Conservation (phyloP, 2,113 vertebrate species). For the Kryptolebias marmoratus region DNA sequence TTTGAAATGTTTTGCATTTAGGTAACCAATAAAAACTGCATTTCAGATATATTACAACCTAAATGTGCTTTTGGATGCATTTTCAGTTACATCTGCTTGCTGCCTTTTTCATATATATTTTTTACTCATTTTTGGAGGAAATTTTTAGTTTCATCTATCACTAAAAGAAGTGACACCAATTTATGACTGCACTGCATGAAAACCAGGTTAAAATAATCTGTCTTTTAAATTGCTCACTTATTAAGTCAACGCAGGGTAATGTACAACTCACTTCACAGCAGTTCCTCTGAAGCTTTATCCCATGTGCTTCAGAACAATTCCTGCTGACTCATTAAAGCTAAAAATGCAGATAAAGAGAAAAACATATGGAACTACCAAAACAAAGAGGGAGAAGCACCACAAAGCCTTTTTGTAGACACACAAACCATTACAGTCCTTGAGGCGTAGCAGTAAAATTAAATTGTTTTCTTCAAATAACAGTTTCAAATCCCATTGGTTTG, state of each 20-base stretch:
- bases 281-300: slow-evolving; percentile 2
- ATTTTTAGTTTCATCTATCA: too few relatives aligned
- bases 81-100: neutral
- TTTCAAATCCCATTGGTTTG: slow-evolving; percentile 44
- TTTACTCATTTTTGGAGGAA: too few relatives aligned
- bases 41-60: too few relatives aligned
- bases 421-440: slow-evolving; percentile 36
- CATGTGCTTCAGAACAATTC: neutral
- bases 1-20: neutral
- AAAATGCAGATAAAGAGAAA: slow-evolving; percentile 2
- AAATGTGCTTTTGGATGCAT: too few relatives aligned
- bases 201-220: too few relatives aligned
- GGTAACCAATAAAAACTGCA: neutral
- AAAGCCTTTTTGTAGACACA: neutral
- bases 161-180: too few relatives aligned
- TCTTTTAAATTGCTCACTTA: neutral
- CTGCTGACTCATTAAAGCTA: neutral
- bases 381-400: slow-evolving; percentile 6
- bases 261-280: neutral
- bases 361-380: neutral
- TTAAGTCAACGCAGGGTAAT: neutral
- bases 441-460: slow-evolving; percentile 55
- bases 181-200: too few relatives aligned
- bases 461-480: slow-evolving; percentile 48
- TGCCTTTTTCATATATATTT: neutral